Evolutionary conservation across 1,140 invertebrate species (phyloP), one percentile per base, ranked within the genome.

Genomic region (Probaryconus sp.): DNA sequence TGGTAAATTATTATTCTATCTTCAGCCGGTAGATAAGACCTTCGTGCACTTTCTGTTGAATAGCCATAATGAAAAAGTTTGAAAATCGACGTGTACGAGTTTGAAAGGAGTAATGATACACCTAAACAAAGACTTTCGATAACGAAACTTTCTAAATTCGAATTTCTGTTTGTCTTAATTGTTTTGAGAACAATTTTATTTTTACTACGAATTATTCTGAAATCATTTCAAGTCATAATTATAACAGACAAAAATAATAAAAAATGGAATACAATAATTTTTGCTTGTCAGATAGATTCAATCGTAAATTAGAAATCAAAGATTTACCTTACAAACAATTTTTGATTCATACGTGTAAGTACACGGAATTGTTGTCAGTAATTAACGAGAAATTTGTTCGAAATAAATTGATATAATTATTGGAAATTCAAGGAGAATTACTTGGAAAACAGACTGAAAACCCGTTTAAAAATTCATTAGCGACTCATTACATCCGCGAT

Each of bases 1-100:
- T 28, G 13, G 42, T 18, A 67, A 67, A 67, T 67, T 67, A 56
- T 67, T 67, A 67, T 67, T 67, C 43, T 43, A 56, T 43, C 50
- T 55, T 40, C 26, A 43, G 28, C 47, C 9, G 16, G n/a, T 3
- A 65, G 40, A 56, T 48, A 67, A 56, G 61, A 40, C 31, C 61
- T 64, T 42, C 31, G 58, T 30, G 51, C 42, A 43, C 35, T 67
- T 67, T 51, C 43, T 42, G 43, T 28, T 58, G 61, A 65, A 65
- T 47, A 65, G 47, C 40, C 24, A 55, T 65, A 65, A 65, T 65
- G 56, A 55, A 65, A 55, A 47, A 65, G 48, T 65, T 53, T 47
- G 48, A 65, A 65, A 42, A 65, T 55, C 38, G 40, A 65, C n/a
- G n/a, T 43, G 20, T 43, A 5, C 60, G 17, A 18, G 26, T 26